A percentile compares a stretch with the other conserved stretches of the same genome.
Evolutionary conservation across 2,888 invertebrate genomes (phyloP).

Genomic region (Adelphocoris suturalis): DNA sequence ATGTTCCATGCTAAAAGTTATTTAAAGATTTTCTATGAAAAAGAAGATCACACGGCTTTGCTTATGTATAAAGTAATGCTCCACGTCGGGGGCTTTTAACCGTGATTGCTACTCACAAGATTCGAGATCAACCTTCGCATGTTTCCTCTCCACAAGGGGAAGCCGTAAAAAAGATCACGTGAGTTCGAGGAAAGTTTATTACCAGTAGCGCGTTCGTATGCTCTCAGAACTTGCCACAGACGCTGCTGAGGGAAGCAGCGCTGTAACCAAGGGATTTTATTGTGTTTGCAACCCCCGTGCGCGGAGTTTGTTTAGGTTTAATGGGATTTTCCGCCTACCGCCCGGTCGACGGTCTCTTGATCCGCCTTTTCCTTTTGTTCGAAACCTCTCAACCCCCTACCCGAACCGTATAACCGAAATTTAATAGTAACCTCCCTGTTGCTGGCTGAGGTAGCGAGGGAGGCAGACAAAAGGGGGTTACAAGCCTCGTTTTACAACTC

Average conservation of each 20-base stretch:
- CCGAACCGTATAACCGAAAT: slow-evolving; percentile 38
- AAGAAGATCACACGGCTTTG: too few relatives aligned
- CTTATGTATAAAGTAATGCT: too few relatives aligned
- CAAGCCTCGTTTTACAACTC: slow-evolving; percentile 20
- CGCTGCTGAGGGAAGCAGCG: slow-evolving; percentile 4
- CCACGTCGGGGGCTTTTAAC: background rate
- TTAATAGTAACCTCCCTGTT: slow-evolving; percentile 31
- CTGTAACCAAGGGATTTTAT: slow-evolving; percentile 9
- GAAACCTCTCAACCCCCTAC: slow-evolving; percentile 8
- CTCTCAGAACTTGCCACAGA: background rate
- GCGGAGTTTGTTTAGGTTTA: slow-evolving; percentile 47
- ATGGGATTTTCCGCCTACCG: slow-evolving; percentile 39
- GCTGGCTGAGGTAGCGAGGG: background rate
- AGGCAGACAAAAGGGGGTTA: slow-evolving; percentile 21
- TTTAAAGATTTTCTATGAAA: too few relatives aligned
- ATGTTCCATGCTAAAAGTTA: too few relatives aligned
- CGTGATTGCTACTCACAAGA: background rate
- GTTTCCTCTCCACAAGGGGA: background rate
- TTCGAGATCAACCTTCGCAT: background rate
- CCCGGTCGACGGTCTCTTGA: slow-evolving; percentile 23
- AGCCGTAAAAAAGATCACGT: background rate
- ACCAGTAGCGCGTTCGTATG: background rate
- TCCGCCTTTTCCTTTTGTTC: slow-evolving; percentile 31
- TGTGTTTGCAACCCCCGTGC: slow-evolving; percentile 38
- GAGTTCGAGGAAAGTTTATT: background rate